Evolutionary conservation across 23 tunicate species (phyloP), one percentile per base, ranked within the genome.

Genomic region (Oikopleura vanhoeffeni): DNA sequence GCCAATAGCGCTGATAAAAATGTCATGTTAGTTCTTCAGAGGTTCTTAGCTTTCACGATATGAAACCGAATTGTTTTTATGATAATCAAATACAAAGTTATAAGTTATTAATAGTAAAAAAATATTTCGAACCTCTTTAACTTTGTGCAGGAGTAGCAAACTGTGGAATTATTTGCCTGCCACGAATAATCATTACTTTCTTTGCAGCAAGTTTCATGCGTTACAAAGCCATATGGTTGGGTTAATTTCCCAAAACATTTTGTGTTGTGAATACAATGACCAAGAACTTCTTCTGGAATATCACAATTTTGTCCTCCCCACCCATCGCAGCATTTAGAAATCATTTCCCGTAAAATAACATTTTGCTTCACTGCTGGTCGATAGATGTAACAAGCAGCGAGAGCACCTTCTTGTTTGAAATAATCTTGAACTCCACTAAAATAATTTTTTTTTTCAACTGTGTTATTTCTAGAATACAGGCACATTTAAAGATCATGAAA

Each of bases 321-420:
- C 36, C 85, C 79, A 2, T 64, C 40, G 67, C 75, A 64, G 27
- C 79, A 41, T 38, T 36, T 1, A 84, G 75, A 57, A 8, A 57
- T 33, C 57, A 42, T 34, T 8, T 36, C 40, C 84, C 85, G 85
- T 27, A 40, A 33, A 41, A 40, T 41, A 36, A 84, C 76, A 1
- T 84, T 40, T 41, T 84, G 58, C 3, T 40, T 84, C 85, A 84
- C 67, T 41, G 2, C 67, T 41, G 76, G 85, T 1, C 76, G 58
- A 41, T 40, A 40, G 41, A 84, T 84, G 39, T 1, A 40, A 40
- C 58, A 40, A 38, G 1, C 76, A n/a, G 64, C 39, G 32, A 33
- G 41, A 36, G 76, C 79, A 30, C 79, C 79, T 71, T 71, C 79
- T 71, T 30, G 79, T 38, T 71, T 71, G 38, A 71, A 71, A 71